Base-by-base conservation (phyloP, 2,888 invertebrate species). In the Zootermopsis nevadensis region DNA sequence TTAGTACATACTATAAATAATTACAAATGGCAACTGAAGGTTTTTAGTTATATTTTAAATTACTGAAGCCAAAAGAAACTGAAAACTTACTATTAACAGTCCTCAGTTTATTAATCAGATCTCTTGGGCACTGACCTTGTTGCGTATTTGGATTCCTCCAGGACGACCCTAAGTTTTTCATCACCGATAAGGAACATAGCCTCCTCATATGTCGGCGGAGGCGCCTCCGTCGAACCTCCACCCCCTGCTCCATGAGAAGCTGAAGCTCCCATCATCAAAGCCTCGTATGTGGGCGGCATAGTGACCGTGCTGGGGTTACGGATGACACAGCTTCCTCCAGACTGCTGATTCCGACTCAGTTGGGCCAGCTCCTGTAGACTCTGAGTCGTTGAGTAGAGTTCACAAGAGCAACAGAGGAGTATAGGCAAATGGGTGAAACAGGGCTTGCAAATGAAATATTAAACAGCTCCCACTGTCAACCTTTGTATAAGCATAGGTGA, bases 161-260 rank as follows among this genome's bases (percentile, higher is more conserved):
- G 53, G 12, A 84, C 83, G 33, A 85, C 83, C 80, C 76, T 77
- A 2, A 84, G 74, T 67, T 85, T 85, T 27, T 85, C 86, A 77
- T 85, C 85, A 31, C 84, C 86, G 30, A 86, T 87, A n/a, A 86
- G 84, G 81, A 85, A 91, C 91, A 92, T 91, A 0, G 93, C 93
- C 90, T 93, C 93, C 86, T 93, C 93, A 87, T 93, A 93, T 24
- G 93, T 91, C 4, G 93, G 93, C 22, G 93, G 93, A 48, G 91
- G 89, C 87, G 92, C 93, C 48, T 85, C 86, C 31, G 85, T 81
- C 15, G 84, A 83, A 19, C 85, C 84, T 27, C 91, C 91, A 83
- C 90, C 90, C 72, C 91, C 91, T 24, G 91, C 88, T 12, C 91
- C 90, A 87, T 91, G 91, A 84, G 88, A 35, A 89, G 27, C 89